phyloP scores from a whole-genome alignment of 2,797 vertebrate species.

The Periparus ater region DNA sequence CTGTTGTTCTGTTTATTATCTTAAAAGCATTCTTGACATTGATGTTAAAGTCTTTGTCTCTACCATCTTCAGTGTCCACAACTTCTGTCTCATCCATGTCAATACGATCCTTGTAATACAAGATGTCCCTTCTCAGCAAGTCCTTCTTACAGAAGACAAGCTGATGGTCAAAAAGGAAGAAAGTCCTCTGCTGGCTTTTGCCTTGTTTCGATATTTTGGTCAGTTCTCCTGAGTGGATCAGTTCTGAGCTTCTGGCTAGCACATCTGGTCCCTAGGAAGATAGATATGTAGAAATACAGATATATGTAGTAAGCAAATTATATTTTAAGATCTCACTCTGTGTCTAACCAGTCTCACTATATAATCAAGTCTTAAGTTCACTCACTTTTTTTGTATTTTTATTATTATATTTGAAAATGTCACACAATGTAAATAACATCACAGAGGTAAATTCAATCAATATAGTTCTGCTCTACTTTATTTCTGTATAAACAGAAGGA shows the following conservation, averaged over 20 bases:
- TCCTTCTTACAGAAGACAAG: conserved; percentile 96
- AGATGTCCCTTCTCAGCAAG: conserved; percentile 90
- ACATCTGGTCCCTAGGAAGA: conserved; percentile 82
- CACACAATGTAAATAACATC: not conserved
- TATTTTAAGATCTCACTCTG: not conserved
- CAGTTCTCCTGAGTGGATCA: conserved; percentile 95
- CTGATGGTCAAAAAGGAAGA: conserved; percentile 98
- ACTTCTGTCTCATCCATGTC: conserved; percentile 88
- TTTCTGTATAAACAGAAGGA: not conserved
- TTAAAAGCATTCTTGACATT: conserved; percentile 88
- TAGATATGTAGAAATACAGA: not conserved
- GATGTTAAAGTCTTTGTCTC: conserved; percentile 84
- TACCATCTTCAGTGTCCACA: conserved; percentile 85
- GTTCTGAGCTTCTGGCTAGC: conserved; percentile 90
- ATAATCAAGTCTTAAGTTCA: not conserved
- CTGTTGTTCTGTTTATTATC: conserved; percentile 80
- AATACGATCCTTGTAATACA: conserved; percentile 90
- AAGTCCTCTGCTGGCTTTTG: conserved; percentile 93
- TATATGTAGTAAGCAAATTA: not conserved
- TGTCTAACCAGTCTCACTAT: not conserved
- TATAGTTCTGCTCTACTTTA: not conserved
- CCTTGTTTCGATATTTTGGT: conserved; percentile 86
- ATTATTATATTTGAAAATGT: not conserved
- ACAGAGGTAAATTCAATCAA: not conserved
- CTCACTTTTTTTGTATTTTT: not conserved